Evolutionary conservation across 2,797 vertebrate genomes (phyloP), one percentile per base, ranked within the genome.

Genomic region (Etheostoma perlongum): DNA sequence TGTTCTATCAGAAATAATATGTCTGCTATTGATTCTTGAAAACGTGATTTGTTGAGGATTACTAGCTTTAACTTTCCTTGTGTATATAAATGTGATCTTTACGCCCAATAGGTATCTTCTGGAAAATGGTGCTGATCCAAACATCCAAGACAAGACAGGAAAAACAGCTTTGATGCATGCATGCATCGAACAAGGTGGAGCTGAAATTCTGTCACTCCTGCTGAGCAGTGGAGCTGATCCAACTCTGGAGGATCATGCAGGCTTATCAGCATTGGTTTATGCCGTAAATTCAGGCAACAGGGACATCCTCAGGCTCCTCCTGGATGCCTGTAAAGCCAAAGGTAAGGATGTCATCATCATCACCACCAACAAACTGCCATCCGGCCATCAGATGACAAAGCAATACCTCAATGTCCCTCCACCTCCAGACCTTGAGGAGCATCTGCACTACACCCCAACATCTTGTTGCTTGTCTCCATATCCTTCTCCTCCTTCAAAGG

Each of bases 301-400:
- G 42, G 94, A 95, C 19, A 94, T 95, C 5, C 91, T 98, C 9
- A 89, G 91, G 57, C 74, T 98, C 75, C 92, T 98, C 6, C 92
- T 98, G 19, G 95, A 94, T 53, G 94, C 96, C 66, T 98, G 96
- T 88, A 97, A 94, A 86, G 95, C 92, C 0, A 95, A 82, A 30
- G 97, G 97, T 1, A 98, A 97, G 75, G 97, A 99, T 61, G 97
- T 98, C 6, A 98, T 98, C 76, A 97, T 98, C 79, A 97, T 99
- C 84, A 97, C 95, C 0, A 96, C 92, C 0, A 95, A 95, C 53
- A 97, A 93, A 78, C 95, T 96, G 0, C 91, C 92, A 0, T 95
- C 95, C 0, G 96, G 96, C 19, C 93, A 93, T 76, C 96, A 96
- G 75, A 96, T 92, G 30, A 96, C 95, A 0, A 96, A 95, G 64